Conservation (phyloP, 2,113 vertebrate species). For the Nematolebias whitei region DNA sequence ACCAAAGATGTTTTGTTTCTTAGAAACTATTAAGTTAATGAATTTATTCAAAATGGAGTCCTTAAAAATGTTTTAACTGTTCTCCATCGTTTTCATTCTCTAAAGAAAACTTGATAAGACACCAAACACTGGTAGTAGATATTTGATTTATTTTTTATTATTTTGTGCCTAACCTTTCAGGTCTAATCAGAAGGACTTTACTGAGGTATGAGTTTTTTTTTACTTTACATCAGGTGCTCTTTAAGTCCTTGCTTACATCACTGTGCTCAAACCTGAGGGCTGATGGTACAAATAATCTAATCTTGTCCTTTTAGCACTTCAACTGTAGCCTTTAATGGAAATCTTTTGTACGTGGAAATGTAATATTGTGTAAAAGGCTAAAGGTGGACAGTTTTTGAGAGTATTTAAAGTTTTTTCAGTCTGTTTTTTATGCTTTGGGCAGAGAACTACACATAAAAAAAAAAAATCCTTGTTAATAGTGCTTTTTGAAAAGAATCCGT, state of each 20-base stretch:
- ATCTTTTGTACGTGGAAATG: conserved; percentile 2
- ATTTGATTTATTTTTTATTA: not conserved
- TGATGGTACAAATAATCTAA: conserved; percentile 50
- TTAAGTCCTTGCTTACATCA: conserved; percentile 35
- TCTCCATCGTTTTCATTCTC: not conserved
- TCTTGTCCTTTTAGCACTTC: conserved; percentile 40
- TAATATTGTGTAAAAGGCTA: conserved; percentile 57
- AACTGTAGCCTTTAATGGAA: conserved; percentile 44
- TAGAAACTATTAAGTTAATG: conserved; percentile 1
- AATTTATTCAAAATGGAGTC: conserved; percentile 23
- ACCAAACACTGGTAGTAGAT: conserved; percentile 40
- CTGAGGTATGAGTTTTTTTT: not conserved
- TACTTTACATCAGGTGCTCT: conserved; percentile 35
- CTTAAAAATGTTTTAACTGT: not conserved
- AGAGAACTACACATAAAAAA: conserved; percentile 26
- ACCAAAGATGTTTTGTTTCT: conserved; percentile 55
- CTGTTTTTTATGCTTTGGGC: conserved; percentile 36
- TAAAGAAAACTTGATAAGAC: conserved; percentile 21
- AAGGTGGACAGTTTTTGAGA: conserved; percentile 30
- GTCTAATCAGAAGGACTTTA: conserved; percentile 5
- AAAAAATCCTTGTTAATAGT: conserved; percentile 7
- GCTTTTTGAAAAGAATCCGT: conserved; percentile 5
- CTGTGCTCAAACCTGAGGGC: conserved; percentile 49
- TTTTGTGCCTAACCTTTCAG: conserved; percentile 49
- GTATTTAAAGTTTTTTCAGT: conserved; percentile 32